A percentile compares a stretch with the other conserved stretches of the same genome.
Conservation (phyloP, 2,113 vertebrate genomes). For the Thermophis baileyi region DNA sequence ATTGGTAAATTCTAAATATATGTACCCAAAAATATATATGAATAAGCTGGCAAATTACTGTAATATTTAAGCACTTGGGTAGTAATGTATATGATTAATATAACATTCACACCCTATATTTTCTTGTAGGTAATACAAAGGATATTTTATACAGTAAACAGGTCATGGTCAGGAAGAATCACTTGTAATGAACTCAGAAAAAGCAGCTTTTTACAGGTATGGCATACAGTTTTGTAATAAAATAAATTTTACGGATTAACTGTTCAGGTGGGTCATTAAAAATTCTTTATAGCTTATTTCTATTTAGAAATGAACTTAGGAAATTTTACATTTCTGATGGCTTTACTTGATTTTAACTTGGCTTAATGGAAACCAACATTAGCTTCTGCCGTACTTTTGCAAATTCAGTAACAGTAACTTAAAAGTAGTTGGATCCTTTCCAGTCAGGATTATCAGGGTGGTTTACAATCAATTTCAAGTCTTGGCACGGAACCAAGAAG, state of each 20-base stretch:
- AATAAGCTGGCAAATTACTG: neutral
- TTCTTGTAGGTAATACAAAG: constrained; percentile 87
- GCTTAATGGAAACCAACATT: neutral
- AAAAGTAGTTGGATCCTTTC: neutral
- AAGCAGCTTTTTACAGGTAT: constrained; percentile 92
- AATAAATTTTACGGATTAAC: neutral
- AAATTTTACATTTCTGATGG: neutral
- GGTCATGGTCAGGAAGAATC: constrained; percentile 93
- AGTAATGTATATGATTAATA: neutral
- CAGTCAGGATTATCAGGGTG: neutral
- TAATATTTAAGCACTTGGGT: neutral
- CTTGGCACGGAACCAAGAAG: neutral
- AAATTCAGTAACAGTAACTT: neutral
- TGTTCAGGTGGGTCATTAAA: neutral
- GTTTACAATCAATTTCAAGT: neutral
- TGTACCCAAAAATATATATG: neutral
- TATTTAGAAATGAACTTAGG: neutral
- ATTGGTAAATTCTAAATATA: neutral
- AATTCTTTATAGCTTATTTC: neutral
- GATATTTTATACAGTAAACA: constrained; percentile 95
- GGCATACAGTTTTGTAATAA: neutral
- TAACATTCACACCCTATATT: neutral
- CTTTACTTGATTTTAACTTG: neutral
- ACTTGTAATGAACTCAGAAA: constrained; percentile 85
- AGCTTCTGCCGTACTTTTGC: neutral